Evolutionary conservation across 1,140 invertebrate species (phyloP).

Genomic region (Ips nitidus): DNA sequence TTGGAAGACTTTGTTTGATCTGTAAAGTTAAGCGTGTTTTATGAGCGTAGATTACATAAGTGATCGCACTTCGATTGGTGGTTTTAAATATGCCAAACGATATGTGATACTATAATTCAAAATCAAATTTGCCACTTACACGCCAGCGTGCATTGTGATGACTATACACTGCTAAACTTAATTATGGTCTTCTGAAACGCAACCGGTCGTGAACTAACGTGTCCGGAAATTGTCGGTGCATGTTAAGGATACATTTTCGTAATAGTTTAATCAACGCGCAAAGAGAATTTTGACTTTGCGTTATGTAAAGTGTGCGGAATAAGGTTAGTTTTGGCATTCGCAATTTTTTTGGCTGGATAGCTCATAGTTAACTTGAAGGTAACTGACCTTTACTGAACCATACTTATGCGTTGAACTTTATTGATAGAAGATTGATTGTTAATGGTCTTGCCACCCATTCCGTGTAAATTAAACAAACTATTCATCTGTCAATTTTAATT

Average conservation of each 20-base stretch:
- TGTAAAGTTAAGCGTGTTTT: conserved; percentile 2
- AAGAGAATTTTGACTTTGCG: too few species aligned
- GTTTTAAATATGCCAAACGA: conserved; percentile 17
- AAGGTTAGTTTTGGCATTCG: too few species aligned
- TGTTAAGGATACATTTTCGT: conserved; percentile 1
- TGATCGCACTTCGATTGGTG: conserved; percentile 2
- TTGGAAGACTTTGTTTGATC: conserved; percentile 27
- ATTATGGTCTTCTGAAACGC: conserved; percentile 5
- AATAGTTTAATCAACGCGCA: neutral
- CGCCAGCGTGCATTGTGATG: conserved; percentile 11
- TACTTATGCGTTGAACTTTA: too few species aligned
- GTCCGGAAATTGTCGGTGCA: conserved; percentile 5
- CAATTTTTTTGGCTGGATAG: too few species aligned
- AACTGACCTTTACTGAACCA: too few species aligned
- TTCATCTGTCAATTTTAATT: conserved; percentile 7
- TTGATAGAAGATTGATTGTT: too few species aligned
- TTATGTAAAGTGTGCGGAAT: too few species aligned
- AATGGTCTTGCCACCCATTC: neutral
- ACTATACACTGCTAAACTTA: conserved; percentile 13
- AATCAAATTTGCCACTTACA: conserved; percentile 16
- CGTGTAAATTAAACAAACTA: conserved; percentile 2
- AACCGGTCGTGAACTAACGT: conserved; percentile 1
- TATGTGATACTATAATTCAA: conserved; percentile 22
- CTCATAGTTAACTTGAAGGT: too few species aligned
- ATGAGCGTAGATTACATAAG: neutral